phyloP scores from a whole-genome alignment of 1,140 invertebrate species.

The Mesaphorura yosii region DNA sequence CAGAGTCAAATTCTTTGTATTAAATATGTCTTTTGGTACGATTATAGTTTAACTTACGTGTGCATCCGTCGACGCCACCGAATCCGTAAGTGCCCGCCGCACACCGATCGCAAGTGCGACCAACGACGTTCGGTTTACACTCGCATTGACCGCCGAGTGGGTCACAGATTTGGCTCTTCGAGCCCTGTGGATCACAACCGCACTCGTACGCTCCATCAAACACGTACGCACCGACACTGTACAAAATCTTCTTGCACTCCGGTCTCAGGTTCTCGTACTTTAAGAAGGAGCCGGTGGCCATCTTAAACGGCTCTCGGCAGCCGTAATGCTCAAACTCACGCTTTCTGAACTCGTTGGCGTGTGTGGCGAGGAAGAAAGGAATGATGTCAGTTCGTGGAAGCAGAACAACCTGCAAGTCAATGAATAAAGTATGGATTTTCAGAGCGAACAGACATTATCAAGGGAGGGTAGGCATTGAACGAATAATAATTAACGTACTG shows the following conservation, averaged over 20 bases:
- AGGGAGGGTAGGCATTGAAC: too few species aligned
- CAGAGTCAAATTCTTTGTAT: conserved; percentile 5
- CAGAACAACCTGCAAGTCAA: conserved; percentile 59
- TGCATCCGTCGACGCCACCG: conserved; percentile 85
- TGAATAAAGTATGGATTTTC: conserved; percentile 10
- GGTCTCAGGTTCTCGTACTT: conserved; percentile 52
- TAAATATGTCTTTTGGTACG: neutral
- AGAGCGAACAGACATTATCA: neutral
- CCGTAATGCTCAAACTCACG: conserved; percentile 68
- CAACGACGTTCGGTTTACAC: conserved; percentile 91
- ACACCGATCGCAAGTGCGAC: conserved; percentile 82
- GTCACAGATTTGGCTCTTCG: conserved; percentile 68
- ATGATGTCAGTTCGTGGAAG: conserved; percentile 71
- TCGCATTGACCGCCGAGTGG: conserved; percentile 77
- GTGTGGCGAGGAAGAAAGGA: conserved; percentile 61
- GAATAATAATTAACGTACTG: conserved; percentile 45
- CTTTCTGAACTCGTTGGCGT: conserved; percentile 45
- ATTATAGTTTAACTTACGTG: conserved; percentile 38
- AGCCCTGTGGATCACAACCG: conserved; percentile 26
- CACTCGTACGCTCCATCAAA: conserved; percentile 57
- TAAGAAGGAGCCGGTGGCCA: conserved; percentile 47
- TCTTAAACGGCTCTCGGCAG: conserved; percentile 62
- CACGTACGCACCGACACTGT: conserved; percentile 66
- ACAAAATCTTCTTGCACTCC: conserved; percentile 64
- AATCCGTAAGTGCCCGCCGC: conserved; percentile 92